Evolutionary conservation across 2,888 invertebrate genomes (phyloP), one percentile per base, ranked within the genome.

Genomic region (Oxyscelio sp.): DNA sequence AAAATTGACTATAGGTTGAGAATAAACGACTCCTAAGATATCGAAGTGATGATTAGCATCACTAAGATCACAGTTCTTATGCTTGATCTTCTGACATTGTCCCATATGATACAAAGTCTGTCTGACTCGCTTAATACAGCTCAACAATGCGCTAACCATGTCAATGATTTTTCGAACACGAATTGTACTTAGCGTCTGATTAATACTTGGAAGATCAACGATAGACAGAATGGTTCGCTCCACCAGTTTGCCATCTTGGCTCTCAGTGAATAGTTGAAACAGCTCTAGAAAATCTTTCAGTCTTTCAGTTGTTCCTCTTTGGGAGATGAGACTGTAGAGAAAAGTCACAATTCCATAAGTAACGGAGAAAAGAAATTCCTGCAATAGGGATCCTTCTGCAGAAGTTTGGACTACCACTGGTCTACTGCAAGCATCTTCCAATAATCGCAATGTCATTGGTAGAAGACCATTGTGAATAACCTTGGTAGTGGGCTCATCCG

Each of bases 291-390:
- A 96, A 84, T 96, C 95, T 24, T 89, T 90, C n/a, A 92, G 66
- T 48, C 90, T 88, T 19, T 96, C 96, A 0, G 95, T 92, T 1
- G 95, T 94, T 1, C 89, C 90, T 24, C 92, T 89, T 73, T 96
- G 95, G 92, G 95, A 95, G 27, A 96, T 90, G 6, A 96, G 90
- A 77, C 95, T 95, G 85, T 96, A 95, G 70, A 96, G 95, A 90
- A 96, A 96, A 0, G 95, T 95, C 0, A 95, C 94, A 45, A 96
- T 94, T 0, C 95, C 96, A 87, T 96, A 96, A 11, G 95, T 95
- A 4, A 95, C 94, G 0, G 96, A 96, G 90, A 96, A 96, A 4
- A 96, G 94, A 86, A 95, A 96, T 90, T 95, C 95, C 88, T 96
- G 95, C 86, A 95, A 90, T 85, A 95, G 94, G 19, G 94, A 94